Conservation (phyloP, 2,888 invertebrate genomes). For the Plebejus melissa region DNA sequence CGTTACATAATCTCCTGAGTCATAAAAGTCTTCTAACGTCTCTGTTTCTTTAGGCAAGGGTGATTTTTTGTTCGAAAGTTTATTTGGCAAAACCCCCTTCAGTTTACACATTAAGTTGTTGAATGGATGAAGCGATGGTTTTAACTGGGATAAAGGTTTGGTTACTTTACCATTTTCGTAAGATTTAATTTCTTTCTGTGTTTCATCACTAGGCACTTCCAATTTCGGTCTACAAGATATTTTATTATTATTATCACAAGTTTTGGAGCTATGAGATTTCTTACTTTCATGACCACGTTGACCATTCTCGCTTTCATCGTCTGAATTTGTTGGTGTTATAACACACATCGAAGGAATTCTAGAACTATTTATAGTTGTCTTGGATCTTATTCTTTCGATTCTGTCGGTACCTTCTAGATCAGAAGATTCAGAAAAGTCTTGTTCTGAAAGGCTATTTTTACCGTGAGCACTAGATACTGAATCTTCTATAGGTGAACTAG, state of each 20-base stretch:
- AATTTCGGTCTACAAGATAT: slow-evolving; percentile 59
- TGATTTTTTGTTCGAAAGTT: slow-evolving; percentile 72
- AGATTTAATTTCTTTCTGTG: slow-evolving; percentile 51
- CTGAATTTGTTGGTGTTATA: slow-evolving; percentile 92
- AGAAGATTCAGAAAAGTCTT: slow-evolving; percentile 92
- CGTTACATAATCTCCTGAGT: slow-evolving; percentile 90
- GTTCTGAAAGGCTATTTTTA: slow-evolving; percentile 84
- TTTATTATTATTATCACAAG: slow-evolving; percentile 47
- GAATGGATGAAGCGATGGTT: slow-evolving; percentile 78
- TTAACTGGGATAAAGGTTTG: slow-evolving; percentile 55
- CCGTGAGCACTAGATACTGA: slow-evolving; percentile 86
- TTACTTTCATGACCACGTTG: slow-evolving; percentile 59
- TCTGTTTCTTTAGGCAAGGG: slow-evolving; percentile 67
- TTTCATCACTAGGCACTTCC: slow-evolving; percentile 61
- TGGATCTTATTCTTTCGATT: slow-evolving; percentile 90
- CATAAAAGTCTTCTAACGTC: slow-evolving; percentile 71
- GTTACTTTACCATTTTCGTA: slow-evolving; percentile 39
- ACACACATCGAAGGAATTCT: slow-evolving; percentile 96
- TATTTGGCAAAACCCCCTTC: slow-evolving; percentile 80
- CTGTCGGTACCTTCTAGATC: slow-evolving; percentile 93
- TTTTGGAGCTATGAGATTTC: slow-evolving; percentile 44
- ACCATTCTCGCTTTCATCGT: slow-evolving; percentile 85
- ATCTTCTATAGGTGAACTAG: slow-evolving; percentile 87
- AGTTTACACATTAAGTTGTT: slow-evolving; percentile 87
- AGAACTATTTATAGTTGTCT: slow-evolving; percentile 91